Evolutionary conservation across 2,113 vertebrate species (phyloP), one percentile per base, ranked within the genome.

Genomic region (Promerops cafer): DNA sequence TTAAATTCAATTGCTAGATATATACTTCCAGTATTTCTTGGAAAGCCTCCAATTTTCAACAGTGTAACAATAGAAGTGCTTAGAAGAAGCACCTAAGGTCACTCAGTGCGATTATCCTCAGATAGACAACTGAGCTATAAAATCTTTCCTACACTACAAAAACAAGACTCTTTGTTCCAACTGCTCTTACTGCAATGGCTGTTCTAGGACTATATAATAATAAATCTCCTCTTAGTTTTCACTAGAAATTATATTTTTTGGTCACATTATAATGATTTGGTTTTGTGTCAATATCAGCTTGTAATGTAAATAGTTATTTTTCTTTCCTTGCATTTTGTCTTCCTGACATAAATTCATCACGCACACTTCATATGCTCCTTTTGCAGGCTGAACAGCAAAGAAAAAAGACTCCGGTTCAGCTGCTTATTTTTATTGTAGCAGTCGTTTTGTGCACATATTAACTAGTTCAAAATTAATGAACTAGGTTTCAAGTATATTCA

Each of bases 331-430:
- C 6, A 57, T 50, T 81, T 89, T 70, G 33, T 60, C 68, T 59
- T 83, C 31, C 45, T 70, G 24, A 33, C 0, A 0, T 49, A 16
- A 72, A 72, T 49, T 33, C 27, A 54, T 59, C 6, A 65, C 4
- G 44, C 16, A 66, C 2, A 37, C 15, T 19, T 56, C 17, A 79
- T 5, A 37, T 16, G 8, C 19, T 57, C 11, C 22, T 79, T 59
- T 28, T 57, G 13, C 10, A 83, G 53, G 49, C 24, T 31, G 16
- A 87, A 87, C 7, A 57, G 50, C 12, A 40, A n/a, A 57, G 42
- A 52, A 60, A 59, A 23, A 80, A 40, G 14, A 42, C 22, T 64
- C 10, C 54, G 33, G 10, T 50, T 61, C 23, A 82, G 35, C 16
- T 53, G 31, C 22, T 70, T 68, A 30, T 42, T 84, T 81, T 35